A percentile compares a stretch with the other conserved stretches of the same genome.
Conservation (phyloP, 2,113 vertebrate genomes). For the Gulo gulo region DNA sequence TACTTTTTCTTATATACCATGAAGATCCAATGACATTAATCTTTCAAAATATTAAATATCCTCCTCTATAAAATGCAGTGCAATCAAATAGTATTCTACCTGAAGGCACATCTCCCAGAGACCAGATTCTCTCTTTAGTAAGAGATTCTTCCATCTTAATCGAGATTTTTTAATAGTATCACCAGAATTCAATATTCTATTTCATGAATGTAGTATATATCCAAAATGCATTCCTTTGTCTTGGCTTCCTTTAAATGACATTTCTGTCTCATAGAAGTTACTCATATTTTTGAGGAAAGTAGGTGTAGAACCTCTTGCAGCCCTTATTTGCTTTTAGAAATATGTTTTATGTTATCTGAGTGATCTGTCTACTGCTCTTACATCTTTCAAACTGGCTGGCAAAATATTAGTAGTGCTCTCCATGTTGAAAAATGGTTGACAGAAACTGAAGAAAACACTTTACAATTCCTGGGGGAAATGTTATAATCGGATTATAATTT, state of each 20-base stretch:
- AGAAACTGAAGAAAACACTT: conserved; percentile 22
- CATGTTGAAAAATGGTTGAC: conserved; percentile 26
- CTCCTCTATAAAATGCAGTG: neutral
- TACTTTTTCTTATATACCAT: neutral
- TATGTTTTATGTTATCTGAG: neutral
- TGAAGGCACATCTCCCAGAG: neutral
- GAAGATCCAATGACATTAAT: neutral
- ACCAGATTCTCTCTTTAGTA: neutral
- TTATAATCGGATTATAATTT: conserved; percentile 24
- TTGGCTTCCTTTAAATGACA: conserved; percentile 20
- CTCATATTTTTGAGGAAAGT: conserved; percentile 4
- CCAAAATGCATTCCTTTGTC: neutral
- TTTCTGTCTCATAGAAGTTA: conserved; percentile 30
- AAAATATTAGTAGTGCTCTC: neutral
- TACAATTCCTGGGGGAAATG: neutral
- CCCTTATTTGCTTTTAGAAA: conserved; percentile 1
- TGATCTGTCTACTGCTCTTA: neutral
- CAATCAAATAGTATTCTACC: neutral
- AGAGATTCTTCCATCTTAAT: neutral
- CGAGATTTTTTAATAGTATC: neutral
- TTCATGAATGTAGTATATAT: neutral
- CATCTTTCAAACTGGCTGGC: neutral
- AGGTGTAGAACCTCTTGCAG: neutral
- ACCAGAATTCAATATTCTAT: neutral
- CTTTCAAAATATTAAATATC: conserved; percentile 21